Conservation (phyloP, 2,888 invertebrate genomes). For the Gnatocerus cornutus region DNA sequence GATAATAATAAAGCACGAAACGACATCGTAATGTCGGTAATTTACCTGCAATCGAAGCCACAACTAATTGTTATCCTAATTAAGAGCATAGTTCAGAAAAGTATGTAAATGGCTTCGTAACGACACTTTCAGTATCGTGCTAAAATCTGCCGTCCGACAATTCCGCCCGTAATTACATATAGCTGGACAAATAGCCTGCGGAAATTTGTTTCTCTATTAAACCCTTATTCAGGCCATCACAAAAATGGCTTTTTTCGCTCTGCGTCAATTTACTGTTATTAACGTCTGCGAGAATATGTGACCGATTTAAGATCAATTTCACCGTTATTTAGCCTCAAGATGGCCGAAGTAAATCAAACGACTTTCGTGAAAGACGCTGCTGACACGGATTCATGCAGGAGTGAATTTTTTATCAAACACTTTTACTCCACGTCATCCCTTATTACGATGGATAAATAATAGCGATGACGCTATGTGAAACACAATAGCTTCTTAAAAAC, state of each 20-base stretch:
- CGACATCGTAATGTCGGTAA: not conserved
- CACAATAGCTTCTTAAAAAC: slow-evolving; percentile 40
- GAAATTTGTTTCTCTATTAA: slow-evolving; percentile 28
- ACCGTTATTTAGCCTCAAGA: slow-evolving; percentile 47
- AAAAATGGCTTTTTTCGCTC: slow-evolving; percentile 4
- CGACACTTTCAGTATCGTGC: slow-evolving; percentile 28
- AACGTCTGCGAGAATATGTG: slow-evolving; percentile 39
- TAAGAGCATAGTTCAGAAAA: slow-evolving; percentile 27
- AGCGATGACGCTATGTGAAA: slow-evolving; percentile 28
- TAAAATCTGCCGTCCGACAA: slow-evolving; percentile 23
- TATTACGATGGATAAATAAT: slow-evolving; percentile 33
- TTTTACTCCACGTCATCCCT: slow-evolving; percentile 32
- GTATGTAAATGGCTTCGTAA: slow-evolving; percentile 29
- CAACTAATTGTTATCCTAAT: slow-evolving; percentile 14
- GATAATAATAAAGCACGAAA: slow-evolving; percentile 13
- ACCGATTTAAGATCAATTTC: slow-evolving; percentile 48
- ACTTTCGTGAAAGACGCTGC: no score
- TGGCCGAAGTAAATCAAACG: slow-evolving; percentile 43
- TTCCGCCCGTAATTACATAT: slow-evolving; percentile 15
- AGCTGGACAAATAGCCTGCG: slow-evolving; percentile 5
- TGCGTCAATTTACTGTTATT: slow-evolving; percentile 38
- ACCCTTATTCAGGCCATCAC: slow-evolving; percentile 12
- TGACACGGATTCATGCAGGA: slow-evolving; percentile 13
- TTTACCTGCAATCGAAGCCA: not conserved
- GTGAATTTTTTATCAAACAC: slow-evolving; percentile 36